Conservation (phyloP, 2,888 invertebrate genomes). For the Perithous albicinctus region DNA sequence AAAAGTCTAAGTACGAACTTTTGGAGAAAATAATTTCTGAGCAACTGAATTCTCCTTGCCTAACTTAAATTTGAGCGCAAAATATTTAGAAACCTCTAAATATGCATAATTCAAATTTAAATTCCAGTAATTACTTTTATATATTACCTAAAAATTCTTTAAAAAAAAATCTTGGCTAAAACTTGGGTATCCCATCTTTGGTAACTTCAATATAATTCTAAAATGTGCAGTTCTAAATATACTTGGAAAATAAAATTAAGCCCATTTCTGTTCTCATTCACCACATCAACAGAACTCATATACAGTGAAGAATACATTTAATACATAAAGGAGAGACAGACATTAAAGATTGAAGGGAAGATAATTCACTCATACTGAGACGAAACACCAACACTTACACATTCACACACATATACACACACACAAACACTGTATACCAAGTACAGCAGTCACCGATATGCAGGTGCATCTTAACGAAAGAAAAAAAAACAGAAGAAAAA, state of each 20-base stretch:
- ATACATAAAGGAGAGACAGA: constrained; percentile 47
- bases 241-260: constrained; percentile 4
- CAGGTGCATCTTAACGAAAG: constrained; percentile 53
- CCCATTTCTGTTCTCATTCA: constrained; percentile 40
- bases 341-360: constrained; percentile 36
- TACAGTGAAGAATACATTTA: constrained; percentile 25
- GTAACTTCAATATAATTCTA: too few species aligned
- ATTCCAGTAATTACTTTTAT: too few species aligned
- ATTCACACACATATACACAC: constrained; percentile 45
- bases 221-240: too few species aligned
- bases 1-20: too few species aligned
- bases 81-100: too few species aligned
- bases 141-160: too few species aligned
- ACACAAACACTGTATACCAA: constrained; percentile 39
- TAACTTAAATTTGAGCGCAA: too few species aligned
- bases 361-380: constrained; percentile 44
- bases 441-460: constrained; percentile 46
- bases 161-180: too few species aligned
- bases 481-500: constrained; percentile 34
- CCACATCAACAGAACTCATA: constrained; percentile 36
- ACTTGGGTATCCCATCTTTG: too few species aligned
- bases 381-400: constrained; percentile 30
- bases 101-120: too few species aligned
- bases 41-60: too few species aligned
- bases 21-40: not conserved